Base-by-base conservation (phyloP, 2,888 invertebrate species). In the Rambutsinella grinnellia region DNA sequence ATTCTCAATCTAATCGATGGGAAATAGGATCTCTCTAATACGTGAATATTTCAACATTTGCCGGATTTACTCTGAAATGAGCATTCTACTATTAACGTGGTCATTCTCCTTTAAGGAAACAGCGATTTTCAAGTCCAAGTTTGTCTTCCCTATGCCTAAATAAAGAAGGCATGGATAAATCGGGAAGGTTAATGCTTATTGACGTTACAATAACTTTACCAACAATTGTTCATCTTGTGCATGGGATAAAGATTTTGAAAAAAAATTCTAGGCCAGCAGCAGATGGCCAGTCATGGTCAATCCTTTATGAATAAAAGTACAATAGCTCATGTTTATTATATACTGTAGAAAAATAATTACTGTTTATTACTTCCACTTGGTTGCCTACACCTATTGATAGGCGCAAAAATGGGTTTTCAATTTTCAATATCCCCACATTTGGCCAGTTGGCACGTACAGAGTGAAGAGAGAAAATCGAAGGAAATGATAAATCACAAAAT, bases 361-460 rank as follows among this genome's bases (percentile, higher is more conserved):
- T 28, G 28, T 63, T 63, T 63, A 63, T 63, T 63, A 24, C 63
- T 19, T 19, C 5, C 19, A 51, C 51, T 6, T 17, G 13, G 8
- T 6, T 8, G n/a, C n/a, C n/a, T n/a, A n/a, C n/a, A n/a, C n/a
- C n/a, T n/a, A n/a, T n/a, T n/a, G n/a, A n/a, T n/a, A n/a, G 51
- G 17, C 2, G 6, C 44, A 46, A 19, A 46, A 44, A 61, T 61
- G 61, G 5, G 23, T 61, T 61, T 61, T 47, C 61, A 46, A 61
- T 61, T 15, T 24, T 2, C 27, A 27, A 21, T 24, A 66, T 56
- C 66, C 66, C 26, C 44, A 28, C 46, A n/a, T 28, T 10, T 66
- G 61, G 27, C 54, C 70, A 70, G 53, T 70, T 70, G 70, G 70
- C 70, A 70, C 70, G 70, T 70, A 70, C 70, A 51, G n/a, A 27